These are phyloP conservation scores for Diplolepis rosae DNA, from an alignment of 2,888 invertebrate genomes.

Conservation along the genomic window DNA sequence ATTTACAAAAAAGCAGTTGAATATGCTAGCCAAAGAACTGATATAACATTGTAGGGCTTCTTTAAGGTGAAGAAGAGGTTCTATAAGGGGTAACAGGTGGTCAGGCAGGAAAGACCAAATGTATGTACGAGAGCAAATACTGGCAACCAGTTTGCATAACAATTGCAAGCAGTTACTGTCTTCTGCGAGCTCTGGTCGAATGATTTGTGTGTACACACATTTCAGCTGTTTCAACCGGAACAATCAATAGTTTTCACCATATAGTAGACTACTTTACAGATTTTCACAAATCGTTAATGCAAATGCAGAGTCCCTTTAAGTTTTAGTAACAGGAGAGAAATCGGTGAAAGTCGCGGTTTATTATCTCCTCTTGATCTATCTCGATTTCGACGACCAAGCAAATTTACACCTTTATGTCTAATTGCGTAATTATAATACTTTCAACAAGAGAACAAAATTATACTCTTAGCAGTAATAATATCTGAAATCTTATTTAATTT, in stretches of 20 bases:
- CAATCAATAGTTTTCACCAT: slow-evolving; percentile 56
- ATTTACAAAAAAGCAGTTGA: no score
- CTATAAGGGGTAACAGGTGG: slow-evolving; percentile 71
- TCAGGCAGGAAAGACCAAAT: slow-evolving; percentile 68
- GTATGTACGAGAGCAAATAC: slow-evolving; percentile 66
- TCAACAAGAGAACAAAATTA: no score
- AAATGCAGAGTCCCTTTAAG: slow-evolving; percentile 45
- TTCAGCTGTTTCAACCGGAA: slow-evolving; percentile 55
- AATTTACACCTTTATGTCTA: not conserved
- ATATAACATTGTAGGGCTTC: no score
- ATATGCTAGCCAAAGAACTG: no score
- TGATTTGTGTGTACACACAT: slow-evolving; percentile 66
- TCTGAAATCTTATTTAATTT: no score
- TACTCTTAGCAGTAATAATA: no score
- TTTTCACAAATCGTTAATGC: slow-evolving; percentile 47
- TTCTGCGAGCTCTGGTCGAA: slow-evolving; percentile 60
- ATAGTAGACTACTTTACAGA: slow-evolving; percentile 43
- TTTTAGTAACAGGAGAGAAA: slow-evolving; percentile 47
- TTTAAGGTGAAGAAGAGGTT: slow-evolving; percentile 49
- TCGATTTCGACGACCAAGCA: no score
- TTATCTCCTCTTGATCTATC: slow-evolving; percentile 32
- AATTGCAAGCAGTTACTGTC: slow-evolving; percentile 68
- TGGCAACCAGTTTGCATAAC: slow-evolving; percentile 71
- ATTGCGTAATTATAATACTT: no score
- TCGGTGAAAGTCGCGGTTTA: slow-evolving; percentile 47